Evolutionary conservation across 2,113 vertebrate genomes (phyloP), one percentile per base, ranked within the genome.

Genomic region (Otocyon megalotis): DNA sequence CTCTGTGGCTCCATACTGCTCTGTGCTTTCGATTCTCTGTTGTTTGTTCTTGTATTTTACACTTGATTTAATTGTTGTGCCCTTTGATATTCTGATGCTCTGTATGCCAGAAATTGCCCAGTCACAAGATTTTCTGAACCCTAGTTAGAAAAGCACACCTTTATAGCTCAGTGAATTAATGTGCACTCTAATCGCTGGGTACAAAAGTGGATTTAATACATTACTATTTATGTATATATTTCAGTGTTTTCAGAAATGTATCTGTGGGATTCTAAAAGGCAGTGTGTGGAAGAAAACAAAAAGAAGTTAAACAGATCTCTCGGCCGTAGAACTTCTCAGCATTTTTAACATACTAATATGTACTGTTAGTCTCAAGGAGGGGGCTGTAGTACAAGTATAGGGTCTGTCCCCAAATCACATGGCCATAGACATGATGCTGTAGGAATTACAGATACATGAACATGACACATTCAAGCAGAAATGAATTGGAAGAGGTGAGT

Each of bases 41-140:
- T 28, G 43, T 20, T 81, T 12, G 2, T 50, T 67, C 62, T 72
- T 54, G 5, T 6, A 3, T 54, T 6, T 79, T 32, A 37, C 19
- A 14, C 28, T 62, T 79, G 50, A 54, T 35, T 28, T 54, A 54
- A 12, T 28, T 90, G 10, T 43, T 32, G 8, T 65, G 14, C 13
- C 48, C 20, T 65, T 16, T 60, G 65, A 85, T 67, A 76, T 48
- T 54, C 63, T 50, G n/a, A 89, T 26, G 37, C 19, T 58, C 26
- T 60, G 0, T 62, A 43, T 17, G 4, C 20, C 48, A 35, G 7
- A 2, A 60, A 71, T 89, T 80, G 2, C 67, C 82, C 37, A 30
- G 62, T 76, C 35, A 58, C 26, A 32, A 22, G 35, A n/a, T 0
- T 0, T 28, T 48, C 9, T 6, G 24, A 5, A 72, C 0, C 0